These are phyloP conservation scores for Sus cebifrons DNA, from an alignment of 2,797 vertebrate species.

Conservation along the genomic window DNA sequence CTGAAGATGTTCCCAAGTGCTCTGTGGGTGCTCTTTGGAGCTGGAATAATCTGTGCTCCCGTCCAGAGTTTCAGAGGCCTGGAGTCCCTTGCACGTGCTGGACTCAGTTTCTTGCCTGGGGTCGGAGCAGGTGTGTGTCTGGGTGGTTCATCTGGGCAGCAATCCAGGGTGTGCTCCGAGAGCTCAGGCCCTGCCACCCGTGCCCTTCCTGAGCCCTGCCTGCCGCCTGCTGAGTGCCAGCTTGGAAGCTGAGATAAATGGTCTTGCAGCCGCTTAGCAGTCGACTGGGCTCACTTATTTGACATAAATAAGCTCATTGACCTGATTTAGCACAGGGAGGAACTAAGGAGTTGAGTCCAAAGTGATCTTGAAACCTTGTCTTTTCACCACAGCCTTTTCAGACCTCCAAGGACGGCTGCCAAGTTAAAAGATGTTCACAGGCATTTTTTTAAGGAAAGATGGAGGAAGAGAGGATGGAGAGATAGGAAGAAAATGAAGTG, in stretches of 20 bases:
- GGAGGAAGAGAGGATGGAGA: background rate
- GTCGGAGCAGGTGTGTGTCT: too few relatives aligned
- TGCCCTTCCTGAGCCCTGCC: background rate
- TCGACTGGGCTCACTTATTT: constrained; percentile 70
- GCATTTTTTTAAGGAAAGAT: background rate
- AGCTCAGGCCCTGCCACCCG: background rate
- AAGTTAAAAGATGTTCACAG: background rate
- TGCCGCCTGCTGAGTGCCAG: background rate
- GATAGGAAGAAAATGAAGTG: background rate
- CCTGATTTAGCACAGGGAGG: constrained; percentile 72
- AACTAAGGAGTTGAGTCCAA: background rate
- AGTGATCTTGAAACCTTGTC: background rate
- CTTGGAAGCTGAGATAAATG: background rate
- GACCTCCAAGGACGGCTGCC: background rate
- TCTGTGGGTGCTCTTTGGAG: accelerated
- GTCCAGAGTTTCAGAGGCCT: background rate
- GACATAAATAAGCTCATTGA: constrained; percentile 79
- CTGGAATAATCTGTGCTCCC: background rate
- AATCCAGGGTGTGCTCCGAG: background rate
- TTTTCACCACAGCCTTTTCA: constrained; percentile 17
- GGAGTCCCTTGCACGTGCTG: accelerated
- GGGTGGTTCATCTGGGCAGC: background rate
- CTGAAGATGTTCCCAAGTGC: background rate
- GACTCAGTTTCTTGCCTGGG: background rate
- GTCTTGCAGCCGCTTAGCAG: constrained; percentile 52